A percentile compares a stretch with the other conserved stretches of the same genome.
phyloP scores from a whole-genome alignment of 2,888 invertebrate species.

The Selenia dentaria region DNA sequence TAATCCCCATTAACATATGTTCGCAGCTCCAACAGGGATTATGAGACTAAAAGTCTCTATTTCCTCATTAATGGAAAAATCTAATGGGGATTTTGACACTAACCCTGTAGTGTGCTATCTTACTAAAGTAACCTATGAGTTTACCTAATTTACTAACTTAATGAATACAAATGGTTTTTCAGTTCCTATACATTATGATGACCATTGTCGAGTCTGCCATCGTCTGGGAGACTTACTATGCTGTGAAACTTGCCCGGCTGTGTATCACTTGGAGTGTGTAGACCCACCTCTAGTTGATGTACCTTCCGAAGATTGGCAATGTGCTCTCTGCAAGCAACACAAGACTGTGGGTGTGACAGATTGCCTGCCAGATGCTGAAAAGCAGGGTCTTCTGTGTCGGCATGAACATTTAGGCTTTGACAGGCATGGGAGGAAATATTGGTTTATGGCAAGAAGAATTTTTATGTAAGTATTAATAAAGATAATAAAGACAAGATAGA shows the following conservation, averaged over 20 bases:
- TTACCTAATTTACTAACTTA: too few relatives aligned
- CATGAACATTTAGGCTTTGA: slow-evolving; percentile 98
- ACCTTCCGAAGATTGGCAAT: slow-evolving; percentile 99
- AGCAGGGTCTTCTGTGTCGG: slow-evolving; percentile 94
- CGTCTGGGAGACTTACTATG: slow-evolving; percentile 97
- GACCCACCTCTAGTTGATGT: slow-evolving; percentile 97
- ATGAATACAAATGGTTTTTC: slow-evolving; percentile 42
- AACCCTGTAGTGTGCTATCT: too few relatives aligned
- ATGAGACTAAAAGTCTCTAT: too few relatives aligned
- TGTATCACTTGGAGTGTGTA: slow-evolving; percentile 98
- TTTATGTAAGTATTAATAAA: slow-evolving; percentile 90
- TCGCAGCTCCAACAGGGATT: too few relatives aligned
- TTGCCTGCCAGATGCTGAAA: slow-evolving; percentile 95
- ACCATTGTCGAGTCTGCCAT: slow-evolving; percentile 96
- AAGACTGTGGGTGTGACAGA: slow-evolving; percentile 97
- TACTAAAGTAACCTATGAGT: too few relatives aligned
- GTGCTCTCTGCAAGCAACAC: slow-evolving; percentile 96
- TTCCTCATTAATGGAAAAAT: too few relatives aligned
- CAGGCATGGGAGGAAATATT: slow-evolving; percentile 98
- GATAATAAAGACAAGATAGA: too few relatives aligned
- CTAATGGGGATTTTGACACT: too few relatives aligned
- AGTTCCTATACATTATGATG: slow-evolving; percentile 95
- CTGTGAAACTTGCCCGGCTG: slow-evolving; percentile 99
- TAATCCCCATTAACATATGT: too few relatives aligned
- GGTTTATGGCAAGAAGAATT: slow-evolving; percentile 96